phyloP scores from a whole-genome alignment of 2,797 vertebrate species.

The Heteromormyrus szaboi region DNA sequence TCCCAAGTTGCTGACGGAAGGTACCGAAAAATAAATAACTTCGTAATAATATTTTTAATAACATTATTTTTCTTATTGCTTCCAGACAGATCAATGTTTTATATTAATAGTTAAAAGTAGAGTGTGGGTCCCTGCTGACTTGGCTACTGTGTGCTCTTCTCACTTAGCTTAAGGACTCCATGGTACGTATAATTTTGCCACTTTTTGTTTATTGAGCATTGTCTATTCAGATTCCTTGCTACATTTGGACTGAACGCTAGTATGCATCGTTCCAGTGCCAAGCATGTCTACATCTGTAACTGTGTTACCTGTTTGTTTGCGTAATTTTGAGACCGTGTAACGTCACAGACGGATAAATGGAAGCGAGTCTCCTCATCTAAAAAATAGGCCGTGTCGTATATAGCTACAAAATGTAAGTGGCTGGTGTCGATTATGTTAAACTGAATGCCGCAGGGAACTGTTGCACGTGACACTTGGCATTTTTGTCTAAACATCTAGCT shows the following conservation, averaged over 20 bases:
- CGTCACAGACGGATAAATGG: not conserved
- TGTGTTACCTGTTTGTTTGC: not conserved
- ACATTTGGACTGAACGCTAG: conserved; percentile 42
- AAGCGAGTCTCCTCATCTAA: not conserved
- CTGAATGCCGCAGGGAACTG: not conserved
- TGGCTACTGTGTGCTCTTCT: conserved; percentile 28
- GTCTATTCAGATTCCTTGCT: conserved; percentile 35
- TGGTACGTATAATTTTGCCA: conserved; percentile 36
- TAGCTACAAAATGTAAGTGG: not conserved
- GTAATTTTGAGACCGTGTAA: not conserved
- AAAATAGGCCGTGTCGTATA: not conserved
- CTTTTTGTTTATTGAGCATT: conserved; percentile 39
- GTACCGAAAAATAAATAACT: not conserved
- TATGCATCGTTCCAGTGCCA: conserved; percentile 51
- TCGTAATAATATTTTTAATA: not conserved
- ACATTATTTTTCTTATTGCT: not conserved
- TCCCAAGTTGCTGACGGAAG: not conserved
- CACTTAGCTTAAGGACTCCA: conserved; percentile 39
- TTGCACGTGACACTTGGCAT: not conserved
- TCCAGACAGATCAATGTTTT: not conserved
- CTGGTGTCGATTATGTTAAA: not conserved
- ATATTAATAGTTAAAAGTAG: conserved; percentile 17
- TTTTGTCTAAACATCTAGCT: not conserved
- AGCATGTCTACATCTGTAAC: not conserved
- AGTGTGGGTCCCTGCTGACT: conserved; percentile 18